Evolutionary conservation across 2,888 invertebrate species (phyloP).

Genomic region (Perdita meconis): DNA sequence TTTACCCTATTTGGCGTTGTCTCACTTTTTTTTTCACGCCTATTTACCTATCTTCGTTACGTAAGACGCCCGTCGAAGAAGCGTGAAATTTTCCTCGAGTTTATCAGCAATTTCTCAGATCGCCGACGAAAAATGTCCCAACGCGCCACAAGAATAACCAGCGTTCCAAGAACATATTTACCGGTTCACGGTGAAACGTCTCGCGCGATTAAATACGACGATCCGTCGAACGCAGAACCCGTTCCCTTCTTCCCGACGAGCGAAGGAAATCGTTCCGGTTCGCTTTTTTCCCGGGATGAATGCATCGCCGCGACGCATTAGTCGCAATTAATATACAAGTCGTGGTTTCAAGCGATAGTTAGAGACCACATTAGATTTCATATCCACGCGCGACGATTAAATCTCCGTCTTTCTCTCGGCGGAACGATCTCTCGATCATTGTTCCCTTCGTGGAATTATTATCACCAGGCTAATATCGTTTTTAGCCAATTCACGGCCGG

Average conservation of each 20-base stretch:
- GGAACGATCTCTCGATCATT: slow-evolving; percentile 36
- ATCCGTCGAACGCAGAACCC: background rate
- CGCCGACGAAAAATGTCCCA: too few species aligned
- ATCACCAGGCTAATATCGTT: slow-evolving; percentile 76
- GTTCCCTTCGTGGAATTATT: slow-evolving; percentile 67
- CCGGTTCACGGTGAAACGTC: slow-evolving; percentile 54
- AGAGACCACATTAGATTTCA: slow-evolving; percentile 61
- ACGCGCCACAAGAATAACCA: slow-evolving; percentile 9
- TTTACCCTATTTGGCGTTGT: too few species aligned
- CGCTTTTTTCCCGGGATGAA: slow-evolving; percentile 19
- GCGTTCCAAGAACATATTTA: slow-evolving; percentile 43
- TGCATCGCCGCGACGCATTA: slow-evolving; percentile 31
- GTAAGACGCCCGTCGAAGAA: too few species aligned
- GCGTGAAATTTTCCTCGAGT: too few species aligned
- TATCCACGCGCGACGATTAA: slow-evolving; percentile 61
- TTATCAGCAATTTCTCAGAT: too few species aligned
- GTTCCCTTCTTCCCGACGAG: slow-evolving; percentile 39
- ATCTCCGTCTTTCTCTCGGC: slow-evolving; percentile 38
- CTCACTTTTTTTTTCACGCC: too few species aligned
- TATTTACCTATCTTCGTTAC: too few species aligned
- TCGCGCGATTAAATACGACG: slow-evolving; percentile 49
- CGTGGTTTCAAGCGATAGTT: slow-evolving; percentile 47
- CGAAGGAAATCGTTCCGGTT: slow-evolving; percentile 44
- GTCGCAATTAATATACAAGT: slow-evolving; percentile 55
- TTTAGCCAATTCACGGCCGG: slow-evolving; percentile 73